Evolutionary conservation across 2,797 vertebrate species (phyloP).

Genomic region (Pseudomugil gertrudae): DNA sequence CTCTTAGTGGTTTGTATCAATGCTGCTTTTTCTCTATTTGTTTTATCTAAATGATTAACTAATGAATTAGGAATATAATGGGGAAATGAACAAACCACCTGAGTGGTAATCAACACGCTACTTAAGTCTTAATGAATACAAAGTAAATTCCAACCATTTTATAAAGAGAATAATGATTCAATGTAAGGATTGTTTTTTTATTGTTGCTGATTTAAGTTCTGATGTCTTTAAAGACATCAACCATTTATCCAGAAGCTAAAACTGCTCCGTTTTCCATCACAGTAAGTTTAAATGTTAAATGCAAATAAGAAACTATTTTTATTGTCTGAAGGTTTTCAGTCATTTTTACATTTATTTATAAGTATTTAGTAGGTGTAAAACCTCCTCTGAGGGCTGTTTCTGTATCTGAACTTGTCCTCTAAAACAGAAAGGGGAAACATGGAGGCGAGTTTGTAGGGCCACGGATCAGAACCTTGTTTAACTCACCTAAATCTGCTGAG

Average conservation of each 20-base stretch:
- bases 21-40: not conserved
- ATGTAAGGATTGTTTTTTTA: not conserved
- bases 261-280: not conserved
- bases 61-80: not conserved
- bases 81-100: not conserved
- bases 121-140: not conserved
- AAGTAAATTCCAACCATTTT: not conserved
- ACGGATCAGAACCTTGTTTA: slow-evolving; percentile 71
- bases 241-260: not conserved
- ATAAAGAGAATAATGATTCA: not conserved
- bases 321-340: not conserved
- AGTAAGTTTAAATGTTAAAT: not conserved
- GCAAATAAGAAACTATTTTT: not conserved
- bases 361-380: not conserved
- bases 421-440: slow-evolving; percentile 9
- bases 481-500: slow-evolving; percentile 66
- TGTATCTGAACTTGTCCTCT: slow-evolving; percentile 31
- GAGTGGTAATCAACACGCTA: not conserved
- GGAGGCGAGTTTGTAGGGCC: slow-evolving; percentile 26
- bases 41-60: not conserved
- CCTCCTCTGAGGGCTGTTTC: not conserved
- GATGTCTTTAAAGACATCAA: not conserved
- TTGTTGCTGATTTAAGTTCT: rapidly evolving
- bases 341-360: too few species aligned
- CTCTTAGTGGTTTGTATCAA: not conserved